Conservation (phyloP, 2,888 invertebrate genomes). For the Cenopis cana region DNA sequence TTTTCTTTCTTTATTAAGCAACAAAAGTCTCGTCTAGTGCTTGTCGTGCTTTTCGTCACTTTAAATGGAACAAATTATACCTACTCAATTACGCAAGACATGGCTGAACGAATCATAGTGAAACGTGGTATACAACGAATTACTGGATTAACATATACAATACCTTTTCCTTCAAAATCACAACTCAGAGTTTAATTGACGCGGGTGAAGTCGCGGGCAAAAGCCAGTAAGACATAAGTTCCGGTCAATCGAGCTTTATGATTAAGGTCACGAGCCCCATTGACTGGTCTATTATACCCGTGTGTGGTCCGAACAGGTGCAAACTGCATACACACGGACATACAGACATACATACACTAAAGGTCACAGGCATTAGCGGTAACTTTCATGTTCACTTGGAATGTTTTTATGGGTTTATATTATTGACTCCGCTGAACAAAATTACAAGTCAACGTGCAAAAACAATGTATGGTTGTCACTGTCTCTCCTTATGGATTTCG, state of each 20-base stretch:
- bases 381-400: constrained; percentile 49
- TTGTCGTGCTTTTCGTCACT: too few relatives aligned
- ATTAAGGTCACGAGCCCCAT: constrained; percentile 3
- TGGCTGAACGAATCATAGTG: too few relatives aligned
- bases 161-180: too few relatives aligned
- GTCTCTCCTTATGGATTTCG: not conserved
- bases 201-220: too few relatives aligned
- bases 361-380: constrained; percentile 55
- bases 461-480: not conserved
- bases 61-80: too few relatives aligned
- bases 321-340: constrained; percentile 19
- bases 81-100: too few relatives aligned
- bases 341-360: constrained; percentile 39
- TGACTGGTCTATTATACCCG: not conserved
- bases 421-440: not conserved
- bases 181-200: too few relatives aligned
- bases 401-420: constrained; percentile 8
- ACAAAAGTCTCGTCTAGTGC: too few relatives aligned
- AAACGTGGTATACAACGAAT: too few relatives aligned
- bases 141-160: too few relatives aligned
- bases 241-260: not conserved
- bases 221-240: not conserved
- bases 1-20: too few relatives aligned
- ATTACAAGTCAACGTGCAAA: not conserved
- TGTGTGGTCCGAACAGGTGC: constrained; percentile 49